These are phyloP conservation scores for Megaleporinus macrocephalus DNA, from an alignment of 2,113 vertebrate species.

Conservation along the genomic window DNA sequence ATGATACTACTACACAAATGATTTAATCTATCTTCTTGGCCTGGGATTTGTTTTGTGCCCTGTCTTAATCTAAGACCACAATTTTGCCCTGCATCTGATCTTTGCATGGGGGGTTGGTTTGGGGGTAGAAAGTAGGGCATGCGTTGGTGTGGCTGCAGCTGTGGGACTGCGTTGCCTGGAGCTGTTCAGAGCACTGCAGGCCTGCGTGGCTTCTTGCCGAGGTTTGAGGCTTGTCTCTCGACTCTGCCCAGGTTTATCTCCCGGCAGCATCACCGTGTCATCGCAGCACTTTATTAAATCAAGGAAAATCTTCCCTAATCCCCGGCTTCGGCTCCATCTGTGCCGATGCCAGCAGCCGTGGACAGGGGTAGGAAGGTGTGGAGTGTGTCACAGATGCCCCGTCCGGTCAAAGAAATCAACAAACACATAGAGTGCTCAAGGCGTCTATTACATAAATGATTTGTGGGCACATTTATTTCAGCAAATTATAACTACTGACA, in stretches of 20 bases:
- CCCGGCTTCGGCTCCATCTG: conserved; percentile 70
- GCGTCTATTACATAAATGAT: not conserved
- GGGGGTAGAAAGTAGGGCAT: conserved; percentile 20
- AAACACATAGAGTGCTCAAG: not conserved
- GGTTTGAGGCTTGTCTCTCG: conserved; percentile 53
- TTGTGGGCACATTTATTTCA: not conserved
- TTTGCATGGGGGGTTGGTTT: not conserved
- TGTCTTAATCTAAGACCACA: conserved; percentile 54
- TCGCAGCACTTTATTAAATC: conserved; percentile 77
- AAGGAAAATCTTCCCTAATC: conserved; percentile 79
- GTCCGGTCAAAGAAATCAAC: not conserved
- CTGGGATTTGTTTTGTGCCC: conserved; percentile 43
- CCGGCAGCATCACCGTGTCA: conserved; percentile 66
- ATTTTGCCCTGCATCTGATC: conserved; percentile 27
- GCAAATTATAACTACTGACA: not conserved
- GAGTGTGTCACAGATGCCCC: conserved; percentile 27
- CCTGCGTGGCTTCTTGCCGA: conserved; percentile 29
- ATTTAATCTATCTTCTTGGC: not conserved
- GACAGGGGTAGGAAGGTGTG: conserved; percentile 60
- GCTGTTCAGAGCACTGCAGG: not conserved
- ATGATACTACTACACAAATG: conserved; percentile 9
- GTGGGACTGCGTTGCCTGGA: not conserved
- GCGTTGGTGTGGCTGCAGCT: conserved; percentile 11
- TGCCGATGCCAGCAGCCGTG: conserved; percentile 48
- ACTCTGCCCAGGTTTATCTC: conserved; percentile 75